These are phyloP conservation scores for Labia minor DNA, from an alignment of 2,888 invertebrate genomes.

Conservation along the genomic window DNA sequence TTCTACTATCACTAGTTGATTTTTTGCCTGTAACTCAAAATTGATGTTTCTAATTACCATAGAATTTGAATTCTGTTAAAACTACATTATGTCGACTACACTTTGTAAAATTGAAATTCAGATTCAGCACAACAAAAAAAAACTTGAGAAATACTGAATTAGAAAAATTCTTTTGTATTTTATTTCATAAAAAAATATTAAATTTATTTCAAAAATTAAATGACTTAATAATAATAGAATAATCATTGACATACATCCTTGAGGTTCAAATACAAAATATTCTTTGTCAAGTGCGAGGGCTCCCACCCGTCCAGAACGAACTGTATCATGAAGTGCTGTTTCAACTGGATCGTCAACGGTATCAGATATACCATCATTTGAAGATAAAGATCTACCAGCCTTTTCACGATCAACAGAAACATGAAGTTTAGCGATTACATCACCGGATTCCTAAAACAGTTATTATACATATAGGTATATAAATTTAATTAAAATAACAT, in stretches of 20 bases:
- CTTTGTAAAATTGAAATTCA: too few relatives aligned
- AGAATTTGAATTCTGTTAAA: too few relatives aligned
- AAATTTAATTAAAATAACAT: too few relatives aligned
- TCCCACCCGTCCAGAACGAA: constrained; percentile 63
- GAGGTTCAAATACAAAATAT: constrained; percentile 61
- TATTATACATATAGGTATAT: background rate
- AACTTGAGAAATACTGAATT: too few relatives aligned
- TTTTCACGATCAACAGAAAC: background rate
- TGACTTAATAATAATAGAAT: background rate
- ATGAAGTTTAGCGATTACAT: background rate
- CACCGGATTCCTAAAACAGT: background rate
- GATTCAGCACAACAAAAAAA: too few relatives aligned
- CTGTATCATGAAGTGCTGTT: constrained; percentile 54
- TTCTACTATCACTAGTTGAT: too few relatives aligned
- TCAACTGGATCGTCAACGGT: constrained; percentile 36
- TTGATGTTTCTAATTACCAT: too few relatives aligned
- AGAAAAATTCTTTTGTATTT: too few relatives aligned
- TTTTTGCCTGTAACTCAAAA: too few relatives aligned
- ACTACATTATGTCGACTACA: too few relatives aligned
- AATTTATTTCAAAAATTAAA: too few relatives aligned
- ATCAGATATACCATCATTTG: constrained; percentile 30
- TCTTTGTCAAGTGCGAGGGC: constrained; percentile 70
- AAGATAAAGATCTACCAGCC: constrained; percentile 33
- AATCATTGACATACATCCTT: constrained; percentile 46
- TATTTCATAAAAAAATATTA: too few relatives aligned